Evolutionary conservation across 2,888 invertebrate genomes (phyloP), one percentile per base, ranked within the genome.

Genomic region (Polymixis flavicincta): DNA sequence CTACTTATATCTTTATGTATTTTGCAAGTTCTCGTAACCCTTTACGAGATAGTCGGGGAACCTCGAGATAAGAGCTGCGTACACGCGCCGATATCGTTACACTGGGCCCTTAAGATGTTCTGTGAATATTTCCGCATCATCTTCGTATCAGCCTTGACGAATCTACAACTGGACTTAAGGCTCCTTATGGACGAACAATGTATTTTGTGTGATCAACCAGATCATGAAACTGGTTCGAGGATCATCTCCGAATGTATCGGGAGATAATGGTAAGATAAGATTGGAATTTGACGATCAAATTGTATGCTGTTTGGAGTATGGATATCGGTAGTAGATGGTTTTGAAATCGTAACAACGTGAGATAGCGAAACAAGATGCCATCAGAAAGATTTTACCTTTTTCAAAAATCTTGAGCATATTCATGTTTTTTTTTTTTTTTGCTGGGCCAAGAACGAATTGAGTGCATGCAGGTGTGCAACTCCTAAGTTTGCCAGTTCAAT

Each of bases 11-110:
- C 84, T 82, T 68, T 45, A 78, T 32, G 70, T 75, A 76, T 84
- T 80, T 80, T 45, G 84, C 84, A 76, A 76, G 76, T 73, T 83
- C 84, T 76, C 80, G 77, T 83, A 83, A 83, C 82, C 84, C 80
- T 84, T 84, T 76, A 73, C 71, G 81, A 84, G 76, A 83, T 83
- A 83, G 76, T 25, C 61, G 63, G 14, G 52, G 71, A 73, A 76
- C 80, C 65, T 71, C 54, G 17, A 64, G 82, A 84, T 83, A 83
- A 83, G 73, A 71, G 25, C 60, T 28, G 50, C 52, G 28, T 17
- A 68, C 64, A 71, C 57, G 70, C 76, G 61, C 67, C 48, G 50
- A 80, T 76, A 71, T 63, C 64, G 59, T 52, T 61, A 57, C 61
- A 75, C 69, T 71, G 37, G 48, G 61, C 42, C 69, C 52, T 57